Evolutionary conservation across 1,140 invertebrate genomes (phyloP), one percentile per base, ranked within the genome.

Genomic region (Contarinia nasturtii): DNA sequence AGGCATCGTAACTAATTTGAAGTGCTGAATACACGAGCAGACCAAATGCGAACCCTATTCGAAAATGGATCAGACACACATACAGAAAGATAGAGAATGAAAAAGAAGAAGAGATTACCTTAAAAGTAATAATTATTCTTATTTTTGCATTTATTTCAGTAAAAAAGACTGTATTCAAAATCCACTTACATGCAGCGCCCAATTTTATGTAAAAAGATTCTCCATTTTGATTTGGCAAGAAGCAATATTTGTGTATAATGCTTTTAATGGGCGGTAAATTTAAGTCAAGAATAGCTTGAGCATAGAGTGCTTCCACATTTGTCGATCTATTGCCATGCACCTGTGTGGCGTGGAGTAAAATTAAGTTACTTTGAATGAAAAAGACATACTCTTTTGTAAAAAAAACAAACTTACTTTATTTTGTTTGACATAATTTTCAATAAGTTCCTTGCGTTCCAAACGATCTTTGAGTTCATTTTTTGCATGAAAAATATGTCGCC

Each of bases 191-290:
- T 15, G 14, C 36, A 27, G 48, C 48, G 12, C 48, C 48, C 17
- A 49, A 18, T 45, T 49, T 49, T 2, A 49, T 34, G 27, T 49
- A 49, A 4, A 49, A 14, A 33, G 44, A 49, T 40, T 45, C 48
- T n/a, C 48, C 48, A 33, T 49, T 42, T 33, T 42, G 43, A n/a
- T 42, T 42, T 12, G 33, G 22, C 18, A 21, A 12, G 33, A 49
- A 49, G 17, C 48, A 49, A 21, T 49, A 49, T 2, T 34, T 33
- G 44, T 49, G 48, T 7, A 18, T 27, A 33, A 49, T 33, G n/a
- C 33, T 17, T 40, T 44, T 14, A 2, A 44, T 11, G 3, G 22
- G 11, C 8, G 20, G 21, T 7, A 44, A 27, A n/a, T 44, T 33
- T 7, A 22, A 33, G 2, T 43, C n/a, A 2, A 2, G 10, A 5